Conservation (phyloP, 35 echinoderm and acorn worm genomes). For the Apostichopus californicus region DNA sequence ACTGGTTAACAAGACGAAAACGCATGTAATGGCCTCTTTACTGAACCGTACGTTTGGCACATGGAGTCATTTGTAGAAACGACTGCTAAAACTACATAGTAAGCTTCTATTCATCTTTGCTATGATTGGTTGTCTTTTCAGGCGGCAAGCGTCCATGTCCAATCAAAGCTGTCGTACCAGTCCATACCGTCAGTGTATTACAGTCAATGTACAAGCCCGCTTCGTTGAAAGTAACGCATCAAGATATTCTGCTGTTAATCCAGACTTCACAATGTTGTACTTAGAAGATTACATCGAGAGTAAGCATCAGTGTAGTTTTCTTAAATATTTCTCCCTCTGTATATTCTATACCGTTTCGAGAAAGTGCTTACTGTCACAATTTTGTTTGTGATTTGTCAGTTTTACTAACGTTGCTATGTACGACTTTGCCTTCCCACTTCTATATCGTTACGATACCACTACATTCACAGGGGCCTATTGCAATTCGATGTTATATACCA, state of each 20-base stretch:
- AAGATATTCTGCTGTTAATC: background rate
- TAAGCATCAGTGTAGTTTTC: conserved; percentile 22
- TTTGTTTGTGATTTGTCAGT: background rate
- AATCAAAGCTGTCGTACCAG: background rate
- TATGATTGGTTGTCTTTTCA: background rate
- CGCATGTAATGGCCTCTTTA: background rate
- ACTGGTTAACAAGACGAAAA: no score
- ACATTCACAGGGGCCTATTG: background rate
- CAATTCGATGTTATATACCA: no score
- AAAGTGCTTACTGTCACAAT: background rate
- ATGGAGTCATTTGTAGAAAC: background rate
- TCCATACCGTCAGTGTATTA: background rate
- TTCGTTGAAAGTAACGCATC: background rate
- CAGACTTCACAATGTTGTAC: conserved; percentile 54
- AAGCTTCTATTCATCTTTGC: background rate
- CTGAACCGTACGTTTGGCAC: background rate
- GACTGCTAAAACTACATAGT: background rate
- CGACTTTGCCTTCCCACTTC: background rate
- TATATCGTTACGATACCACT: background rate
- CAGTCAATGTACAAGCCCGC: background rate
- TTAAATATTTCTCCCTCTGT: background rate
- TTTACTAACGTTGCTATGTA: background rate
- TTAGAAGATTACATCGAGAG: conserved; percentile 67
- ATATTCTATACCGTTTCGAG: background rate
- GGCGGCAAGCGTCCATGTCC: background rate